Conservation (phyloP, 2,113 vertebrate species). For the Colaptes auratus region DNA sequence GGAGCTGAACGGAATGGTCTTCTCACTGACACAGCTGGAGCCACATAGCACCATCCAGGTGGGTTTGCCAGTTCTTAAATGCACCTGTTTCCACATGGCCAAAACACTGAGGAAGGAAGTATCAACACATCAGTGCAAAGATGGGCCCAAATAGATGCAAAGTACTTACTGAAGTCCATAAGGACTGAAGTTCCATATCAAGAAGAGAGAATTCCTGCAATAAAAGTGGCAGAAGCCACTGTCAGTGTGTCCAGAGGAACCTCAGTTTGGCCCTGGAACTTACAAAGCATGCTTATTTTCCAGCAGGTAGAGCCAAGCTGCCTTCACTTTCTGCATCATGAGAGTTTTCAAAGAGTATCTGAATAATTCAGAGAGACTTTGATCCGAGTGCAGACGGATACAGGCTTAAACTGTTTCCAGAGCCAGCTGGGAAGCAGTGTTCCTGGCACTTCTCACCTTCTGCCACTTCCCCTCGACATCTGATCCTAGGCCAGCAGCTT, state of each 20-base stretch:
- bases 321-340: conserved; percentile 38
- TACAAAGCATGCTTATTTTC: conserved; percentile 55
- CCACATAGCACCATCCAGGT: neutral
- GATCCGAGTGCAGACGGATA: conserved; percentile 69
- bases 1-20: neutral
- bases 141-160: neutral
- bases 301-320: conserved; percentile 50
- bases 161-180: neutral
- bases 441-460: conserved; percentile 67
- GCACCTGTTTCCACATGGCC: neutral
- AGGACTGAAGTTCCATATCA: neutral
- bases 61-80: neutral
- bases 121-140: neutral
- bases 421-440: conserved; percentile 83
- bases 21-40: neutral
- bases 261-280: neutral
- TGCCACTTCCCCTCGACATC: conserved; percentile 47
- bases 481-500: conserved; percentile 48
- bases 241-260: neutral
- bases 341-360: conserved; percentile 75
- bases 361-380: conserved; percentile 87
- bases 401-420: conserved; percentile 74
- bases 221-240: neutral
- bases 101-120: neutral
- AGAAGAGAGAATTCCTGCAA: neutral